Evolutionary conservation across 2,888 invertebrate genomes (phyloP).

Genomic region (Parelbella ahira): DNA sequence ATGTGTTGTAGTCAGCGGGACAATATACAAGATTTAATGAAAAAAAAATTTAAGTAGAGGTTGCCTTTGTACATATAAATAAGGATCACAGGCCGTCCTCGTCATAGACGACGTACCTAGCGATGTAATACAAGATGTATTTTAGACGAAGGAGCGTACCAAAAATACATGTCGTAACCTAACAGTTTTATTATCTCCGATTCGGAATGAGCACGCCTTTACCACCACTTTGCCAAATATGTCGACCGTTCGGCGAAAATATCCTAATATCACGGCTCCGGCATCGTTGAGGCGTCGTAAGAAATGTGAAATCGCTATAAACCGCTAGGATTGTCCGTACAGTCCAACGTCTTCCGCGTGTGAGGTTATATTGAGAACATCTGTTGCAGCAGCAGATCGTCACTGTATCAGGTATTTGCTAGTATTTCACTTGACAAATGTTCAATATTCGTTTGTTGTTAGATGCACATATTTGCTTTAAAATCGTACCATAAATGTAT

Average conservation of each 20-base stretch:
- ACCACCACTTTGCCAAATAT: conserved; percentile 20
- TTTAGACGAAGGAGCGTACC: background rate
- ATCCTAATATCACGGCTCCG: conserved; percentile 19
- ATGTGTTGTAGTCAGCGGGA: no score
- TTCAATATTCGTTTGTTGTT: no score
- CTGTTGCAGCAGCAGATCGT: conserved; percentile 26
- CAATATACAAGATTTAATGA: no score
- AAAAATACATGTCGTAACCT: conserved; percentile 16
- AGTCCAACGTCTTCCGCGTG: conserved; percentile 31
- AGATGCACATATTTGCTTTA: no score
- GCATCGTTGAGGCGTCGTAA: conserved; percentile 24
- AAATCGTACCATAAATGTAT: no score
- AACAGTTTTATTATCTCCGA: conserved; percentile 20
- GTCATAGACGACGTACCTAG: no score
- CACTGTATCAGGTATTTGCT: no score
- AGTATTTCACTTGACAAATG: no score
- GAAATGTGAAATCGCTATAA: conserved; percentile 31
- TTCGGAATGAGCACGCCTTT: conserved; percentile 10
- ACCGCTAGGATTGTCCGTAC: conserved; percentile 30
- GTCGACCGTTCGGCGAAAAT: conserved; percentile 10
- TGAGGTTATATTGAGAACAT: conserved; percentile 35
- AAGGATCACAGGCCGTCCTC: no score
- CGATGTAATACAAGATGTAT: no score
- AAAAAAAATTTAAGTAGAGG: no score
- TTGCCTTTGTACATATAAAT: no score